phyloP scores from a whole-genome alignment of 2,113 vertebrate species.

The Microcebus murinus region DNA sequence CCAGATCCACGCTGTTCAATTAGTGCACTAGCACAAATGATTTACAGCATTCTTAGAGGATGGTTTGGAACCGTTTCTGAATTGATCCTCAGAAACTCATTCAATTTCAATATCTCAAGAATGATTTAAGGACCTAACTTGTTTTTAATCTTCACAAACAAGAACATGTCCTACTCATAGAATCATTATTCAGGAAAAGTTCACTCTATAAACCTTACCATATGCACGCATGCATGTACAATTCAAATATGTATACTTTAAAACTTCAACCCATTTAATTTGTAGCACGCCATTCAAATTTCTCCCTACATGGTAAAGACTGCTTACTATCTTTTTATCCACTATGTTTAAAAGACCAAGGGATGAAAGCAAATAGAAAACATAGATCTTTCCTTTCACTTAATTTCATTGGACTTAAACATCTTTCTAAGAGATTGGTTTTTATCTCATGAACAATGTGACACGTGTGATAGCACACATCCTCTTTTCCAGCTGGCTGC shows the following conservation, averaged over 20 bases:
- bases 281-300: not conserved
- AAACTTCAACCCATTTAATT: not conserved
- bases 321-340: not conserved
- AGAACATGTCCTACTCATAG: not conserved
- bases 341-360: constrained; percentile 17
- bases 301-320: not conserved
- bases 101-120: constrained; percentile 59
- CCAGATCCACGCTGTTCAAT: constrained; percentile 66
- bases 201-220: not conserved
- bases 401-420: constrained; percentile 53
- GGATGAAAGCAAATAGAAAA: constrained; percentile 26
- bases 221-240: rapidly evolving
- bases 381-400: constrained; percentile 20
- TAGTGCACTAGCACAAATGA: constrained; percentile 63
- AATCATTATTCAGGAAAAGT: constrained; percentile 44
- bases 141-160: constrained; percentile 57
- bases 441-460: constrained; percentile 41
- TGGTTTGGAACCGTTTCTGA: constrained; percentile 56
- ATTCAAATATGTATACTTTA: constrained; percentile 16
- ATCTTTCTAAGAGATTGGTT: constrained; percentile 46
- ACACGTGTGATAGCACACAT: not conserved
- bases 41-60: constrained; percentile 71
- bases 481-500: not conserved
- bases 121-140: constrained; percentile 58
- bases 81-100: constrained; percentile 62